Percentiles rank a stretch among this genome's conserved stretches.
These are phyloP conservation scores for Cathartes aura DNA, from an alignment of 2,113 vertebrate genomes.

Conservation along the genomic window DNA sequence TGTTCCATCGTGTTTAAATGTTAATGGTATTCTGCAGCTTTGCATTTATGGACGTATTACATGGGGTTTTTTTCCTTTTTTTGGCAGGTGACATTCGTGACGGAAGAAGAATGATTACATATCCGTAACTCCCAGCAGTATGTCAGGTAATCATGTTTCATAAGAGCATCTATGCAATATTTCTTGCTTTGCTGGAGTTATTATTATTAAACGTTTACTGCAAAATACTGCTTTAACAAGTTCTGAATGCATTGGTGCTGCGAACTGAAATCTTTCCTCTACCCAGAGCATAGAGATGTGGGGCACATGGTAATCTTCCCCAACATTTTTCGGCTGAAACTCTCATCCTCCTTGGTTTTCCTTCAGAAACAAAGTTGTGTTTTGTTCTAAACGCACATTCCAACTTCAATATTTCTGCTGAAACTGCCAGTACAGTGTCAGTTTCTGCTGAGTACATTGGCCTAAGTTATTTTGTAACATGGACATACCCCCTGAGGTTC, in stretches of 20 bases:
- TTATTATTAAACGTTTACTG: background rate
- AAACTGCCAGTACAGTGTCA: background rate
- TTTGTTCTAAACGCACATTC: background rate
- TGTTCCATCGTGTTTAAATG: background rate
- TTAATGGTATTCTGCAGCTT: background rate
- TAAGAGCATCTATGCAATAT: background rate
- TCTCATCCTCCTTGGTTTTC: background rate
- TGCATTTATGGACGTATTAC: background rate
- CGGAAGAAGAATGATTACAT: slow-evolving; percentile 72
- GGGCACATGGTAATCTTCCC: background rate
- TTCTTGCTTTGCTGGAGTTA: background rate
- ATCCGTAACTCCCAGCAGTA: slow-evolving; percentile 83
- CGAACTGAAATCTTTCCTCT: background rate
- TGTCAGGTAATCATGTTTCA: slow-evolving; percentile 76
- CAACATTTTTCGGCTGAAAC: background rate
- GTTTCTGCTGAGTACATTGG: background rate
- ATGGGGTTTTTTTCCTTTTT: background rate
- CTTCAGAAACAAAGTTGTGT: background rate
- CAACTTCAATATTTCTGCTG: background rate
- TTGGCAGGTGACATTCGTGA: slow-evolving; percentile 71
- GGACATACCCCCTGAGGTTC: background rate
- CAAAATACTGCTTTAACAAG: background rate
- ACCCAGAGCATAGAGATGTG: background rate
- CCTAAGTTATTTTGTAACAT: background rate
- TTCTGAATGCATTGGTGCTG: background rate